Evolutionary conservation across 2,113 vertebrate species (phyloP).

Genomic region (Blennius ocellaris): DNA sequence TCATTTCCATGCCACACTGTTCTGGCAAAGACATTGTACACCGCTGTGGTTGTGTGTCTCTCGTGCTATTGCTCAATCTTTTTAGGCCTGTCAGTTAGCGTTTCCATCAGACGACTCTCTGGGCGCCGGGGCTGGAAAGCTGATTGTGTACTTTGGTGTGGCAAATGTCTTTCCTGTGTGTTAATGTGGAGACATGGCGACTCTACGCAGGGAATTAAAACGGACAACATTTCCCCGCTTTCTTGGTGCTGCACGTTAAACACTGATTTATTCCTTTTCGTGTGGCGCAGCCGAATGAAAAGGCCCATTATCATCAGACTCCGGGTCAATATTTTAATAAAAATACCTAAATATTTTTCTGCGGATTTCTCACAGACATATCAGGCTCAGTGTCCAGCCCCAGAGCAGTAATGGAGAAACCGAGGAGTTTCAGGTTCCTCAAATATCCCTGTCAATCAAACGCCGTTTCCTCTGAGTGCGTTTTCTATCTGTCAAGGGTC

Average conservation of each 20-base stretch:
- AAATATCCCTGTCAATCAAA: slow-evolving; percentile 84
- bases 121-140: slow-evolving; percentile 51
- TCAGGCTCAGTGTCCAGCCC: slow-evolving; percentile 38
- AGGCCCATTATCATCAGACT: neutral
- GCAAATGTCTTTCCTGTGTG: slow-evolving; percentile 43
- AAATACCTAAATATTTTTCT: slow-evolving; percentile 6
- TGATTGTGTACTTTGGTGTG: slow-evolving; percentile 59
- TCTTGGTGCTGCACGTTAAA: slow-evolving; percentile 11
- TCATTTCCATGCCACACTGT: slow-evolving; percentile 72
- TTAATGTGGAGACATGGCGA: slow-evolving; percentile 23
- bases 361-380: slow-evolving; percentile 1
- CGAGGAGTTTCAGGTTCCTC: slow-evolving; percentile 67
- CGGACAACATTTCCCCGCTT: slow-evolving; percentile 24
- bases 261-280: slow-evolving; percentile 8
- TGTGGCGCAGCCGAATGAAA: neutral
- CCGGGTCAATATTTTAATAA: slow-evolving; percentile 18
- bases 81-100: slow-evolving; percentile 75
- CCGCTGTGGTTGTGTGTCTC: slow-evolving; percentile 71
- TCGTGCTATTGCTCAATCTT: slow-evolving; percentile 77
- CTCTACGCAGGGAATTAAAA: slow-evolving; percentile 36
- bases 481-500: slow-evolving; percentile 87
- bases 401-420: slow-evolving; percentile 57
- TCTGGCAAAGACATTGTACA: slow-evolving; percentile 76
- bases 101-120: slow-evolving; percentile 73
- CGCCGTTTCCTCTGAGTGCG: slow-evolving; percentile 82